Evolutionary conservation across 2,113 vertebrate species (phyloP), one percentile per base, ranked within the genome.

Genomic region (Sylvicapra grimmia): DNA sequence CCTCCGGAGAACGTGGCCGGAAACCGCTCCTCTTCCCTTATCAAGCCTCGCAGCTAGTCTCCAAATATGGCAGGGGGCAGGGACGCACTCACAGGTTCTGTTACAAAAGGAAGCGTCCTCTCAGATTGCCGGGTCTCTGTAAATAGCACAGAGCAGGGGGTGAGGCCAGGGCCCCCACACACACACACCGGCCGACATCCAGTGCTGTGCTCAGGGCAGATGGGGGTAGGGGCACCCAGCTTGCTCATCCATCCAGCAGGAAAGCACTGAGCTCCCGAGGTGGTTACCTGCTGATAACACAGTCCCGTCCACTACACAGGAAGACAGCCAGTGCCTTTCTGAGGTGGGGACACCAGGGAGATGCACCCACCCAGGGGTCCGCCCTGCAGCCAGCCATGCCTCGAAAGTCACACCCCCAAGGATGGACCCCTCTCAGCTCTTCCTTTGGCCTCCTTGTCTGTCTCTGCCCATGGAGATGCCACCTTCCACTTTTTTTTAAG

Each of bases 301-400:
- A 59, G 7, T 27, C 23, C 86, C 25, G 23, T 68, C 51, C 7
- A 1, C n/a, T 29, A 8, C 21, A 27, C 49, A 13, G 4, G 12
- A 90, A 94, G 53, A 40, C 19, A 51, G 6, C 9, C 14, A n/a
- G 15, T 1, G 19, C 7, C 40, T 21, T 40, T 51, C 79, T 33
- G n/a, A 6, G 65, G 54, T 36, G 47, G 25, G 47, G 47, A 49
- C 31, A 56, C 44, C n/a, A 2, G 15, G 31, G n/a, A 89, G 86
- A 13, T 14, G 5, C 53, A 8, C 36, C 85, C 49, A 27, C 14
- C 8, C 13, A 1, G 4, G 33, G 5, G 2, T 27, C 80, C 0
- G 0, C 77, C 51, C 18, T 14, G 29, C 9, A 83, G 33, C 0
- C 0, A 9, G 51, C 7, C 3, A 36, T 14, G n/a, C 29, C 44